Evolutionary conservation across 2,888 invertebrate species (phyloP).

Genomic region (Nemapogon koenigi): DNA sequence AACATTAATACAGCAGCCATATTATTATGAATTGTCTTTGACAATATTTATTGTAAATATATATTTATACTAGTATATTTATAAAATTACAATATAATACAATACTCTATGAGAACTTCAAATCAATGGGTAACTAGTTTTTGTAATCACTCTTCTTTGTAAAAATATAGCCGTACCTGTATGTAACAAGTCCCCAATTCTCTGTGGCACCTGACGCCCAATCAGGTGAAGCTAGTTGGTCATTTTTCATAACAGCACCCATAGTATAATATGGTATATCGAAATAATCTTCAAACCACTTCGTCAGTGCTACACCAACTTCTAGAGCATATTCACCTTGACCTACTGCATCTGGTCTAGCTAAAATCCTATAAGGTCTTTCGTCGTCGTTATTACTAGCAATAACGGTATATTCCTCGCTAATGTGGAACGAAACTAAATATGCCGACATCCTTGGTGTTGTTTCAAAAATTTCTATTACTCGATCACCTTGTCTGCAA

Average conservation of each 20-base stretch:
- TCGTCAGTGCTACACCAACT: constrained; percentile 43
- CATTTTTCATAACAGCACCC: constrained; percentile 43
- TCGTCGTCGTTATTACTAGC: constrained; percentile 33
- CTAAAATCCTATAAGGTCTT: constrained; percentile 42
- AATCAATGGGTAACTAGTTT: no score
- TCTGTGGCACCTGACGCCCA: constrained; percentile 60
- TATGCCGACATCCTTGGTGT: constrained; percentile 84
- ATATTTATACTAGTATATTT: no score
- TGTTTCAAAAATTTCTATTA: constrained; percentile 51
- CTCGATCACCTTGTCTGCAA: no score
- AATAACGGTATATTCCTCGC: constrained; percentile 42
- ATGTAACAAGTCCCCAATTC: constrained; percentile 55
- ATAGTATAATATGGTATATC: constrained; percentile 43
- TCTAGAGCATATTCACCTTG: constrained; percentile 52
- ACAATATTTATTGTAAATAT: no score
- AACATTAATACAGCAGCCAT: no score
- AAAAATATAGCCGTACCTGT: constrained; percentile 38
- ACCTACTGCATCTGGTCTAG: constrained; percentile 37
- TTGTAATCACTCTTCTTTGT: no score
- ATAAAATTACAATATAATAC: no score
- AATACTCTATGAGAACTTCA: no score
- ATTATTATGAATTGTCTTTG: no score
- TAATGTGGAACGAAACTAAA: constrained; percentile 74
- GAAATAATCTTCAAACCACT: constrained; percentile 44
- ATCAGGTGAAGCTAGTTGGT: constrained; percentile 49